These are phyloP conservation scores for Sycophila sp. DNA, from an alignment of 1,140 invertebrate genomes.

Conservation along the genomic window DNA sequence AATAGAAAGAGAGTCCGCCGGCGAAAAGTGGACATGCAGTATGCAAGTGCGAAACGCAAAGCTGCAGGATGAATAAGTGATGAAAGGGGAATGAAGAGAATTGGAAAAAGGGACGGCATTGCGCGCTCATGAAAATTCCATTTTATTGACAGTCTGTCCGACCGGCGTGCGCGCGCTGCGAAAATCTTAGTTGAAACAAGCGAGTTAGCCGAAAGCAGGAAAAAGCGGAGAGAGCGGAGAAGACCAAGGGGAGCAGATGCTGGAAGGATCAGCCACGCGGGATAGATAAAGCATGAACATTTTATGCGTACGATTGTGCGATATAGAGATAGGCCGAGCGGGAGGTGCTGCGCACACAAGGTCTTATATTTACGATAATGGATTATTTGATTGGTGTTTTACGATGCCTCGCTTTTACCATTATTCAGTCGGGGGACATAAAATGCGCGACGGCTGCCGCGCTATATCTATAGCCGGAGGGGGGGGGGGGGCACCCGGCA, in stretches of 20 bases:
- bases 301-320: slow-evolving; percentile 34
- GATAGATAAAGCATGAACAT: slow-evolving; percentile 44
- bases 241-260: not conserved
- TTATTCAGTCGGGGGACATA: slow-evolving; percentile 45
- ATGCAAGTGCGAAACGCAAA: not conserved
- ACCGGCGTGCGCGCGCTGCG: not conserved
- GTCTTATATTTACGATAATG: slow-evolving; percentile 53
- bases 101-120: not conserved
- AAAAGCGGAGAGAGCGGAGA: too few species aligned
- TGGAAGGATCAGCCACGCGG: not conserved
- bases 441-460: slow-evolving; percentile 5
- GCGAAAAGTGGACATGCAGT: not conserved
- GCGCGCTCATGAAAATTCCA: not conserved
- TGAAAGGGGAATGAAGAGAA: not conserved
- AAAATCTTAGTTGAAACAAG: too few species aligned
- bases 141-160: not conserved
- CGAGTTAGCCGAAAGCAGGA: too few species aligned
- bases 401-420: slow-evolving; percentile 49
- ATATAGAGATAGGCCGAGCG: not conserved
- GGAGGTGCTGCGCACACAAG: not conserved
- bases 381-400: slow-evolving; percentile 54
- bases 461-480: not conserved
- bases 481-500: too few species aligned
- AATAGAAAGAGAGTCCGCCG: not conserved
- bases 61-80: not conserved